Percentiles rank a stretch among this genome's conserved stretches.
Evolutionary conservation across 2,113 vertebrate species (phyloP).

Genomic region (Sturnira hondurensis): DNA sequence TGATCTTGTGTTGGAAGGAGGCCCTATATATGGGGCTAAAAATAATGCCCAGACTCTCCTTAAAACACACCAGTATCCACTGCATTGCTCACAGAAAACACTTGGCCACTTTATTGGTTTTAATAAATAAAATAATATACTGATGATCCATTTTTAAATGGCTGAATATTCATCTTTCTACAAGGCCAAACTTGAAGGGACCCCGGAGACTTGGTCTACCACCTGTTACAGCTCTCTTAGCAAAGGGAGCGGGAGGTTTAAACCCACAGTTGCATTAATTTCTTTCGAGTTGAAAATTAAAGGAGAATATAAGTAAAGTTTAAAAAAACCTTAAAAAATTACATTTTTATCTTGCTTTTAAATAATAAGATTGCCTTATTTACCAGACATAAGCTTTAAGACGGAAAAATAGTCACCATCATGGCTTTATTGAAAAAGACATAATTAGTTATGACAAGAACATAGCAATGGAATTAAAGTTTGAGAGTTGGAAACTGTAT

Average conservation of each 20-base stretch:
- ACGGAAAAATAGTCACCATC: neutral
- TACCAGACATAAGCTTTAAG: neutral
- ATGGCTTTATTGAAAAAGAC: neutral
- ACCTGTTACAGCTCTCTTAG: neutral
- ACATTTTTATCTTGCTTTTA: neutral
- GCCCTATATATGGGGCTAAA: neutral
- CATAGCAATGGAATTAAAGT: neutral
- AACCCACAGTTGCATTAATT: neutral
- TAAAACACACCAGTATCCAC: neutral
- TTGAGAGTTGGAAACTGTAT: neutral
- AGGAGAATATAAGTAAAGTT: neutral
- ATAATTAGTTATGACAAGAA: constrained; percentile 1
- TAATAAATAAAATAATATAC: neutral
- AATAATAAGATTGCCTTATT: neutral
- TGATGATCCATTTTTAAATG: neutral
- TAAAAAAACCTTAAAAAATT: neutral
- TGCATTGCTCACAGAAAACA: neutral
- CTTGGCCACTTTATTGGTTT: neutral
- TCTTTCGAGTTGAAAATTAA: neutral
- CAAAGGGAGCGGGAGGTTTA: neutral
- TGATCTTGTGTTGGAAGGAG: neutral
- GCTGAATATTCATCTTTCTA: neutral
- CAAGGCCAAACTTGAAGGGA: neutral
- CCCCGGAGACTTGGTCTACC: neutral
- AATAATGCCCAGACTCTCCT: neutral